Evolutionary conservation across 2,113 vertebrate species (phyloP).

Genomic region (Leucosticte australis): DNA sequence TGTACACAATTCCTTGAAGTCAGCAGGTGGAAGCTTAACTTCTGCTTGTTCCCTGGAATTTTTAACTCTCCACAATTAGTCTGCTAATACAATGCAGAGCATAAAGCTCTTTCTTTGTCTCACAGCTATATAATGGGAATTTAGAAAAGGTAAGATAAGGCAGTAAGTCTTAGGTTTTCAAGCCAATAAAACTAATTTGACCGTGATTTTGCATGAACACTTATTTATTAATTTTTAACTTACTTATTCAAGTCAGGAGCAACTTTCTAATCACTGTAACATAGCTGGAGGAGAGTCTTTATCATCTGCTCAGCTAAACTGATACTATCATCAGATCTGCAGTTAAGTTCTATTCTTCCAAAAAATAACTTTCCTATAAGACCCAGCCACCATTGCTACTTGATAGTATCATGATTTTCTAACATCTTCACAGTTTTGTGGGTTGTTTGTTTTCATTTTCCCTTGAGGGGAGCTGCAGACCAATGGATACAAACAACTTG

Average conservation of each 20-base stretch:
- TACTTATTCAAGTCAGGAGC: not conserved
- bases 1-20: not conserved
- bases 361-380: not conserved
- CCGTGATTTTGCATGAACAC: not conserved
- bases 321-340: not conserved
- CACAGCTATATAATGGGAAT: not conserved
- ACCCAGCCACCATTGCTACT: not conserved
- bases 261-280: not conserved
- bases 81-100: not conserved
- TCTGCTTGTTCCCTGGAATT: not conserved
- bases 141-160: not conserved
- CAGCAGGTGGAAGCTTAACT: not conserved
- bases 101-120: not conserved
- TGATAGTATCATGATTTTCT: not conserved
- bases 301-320: not conserved
- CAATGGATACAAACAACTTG: not conserved
- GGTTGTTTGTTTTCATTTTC: not conserved
- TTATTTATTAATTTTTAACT: not conserved
- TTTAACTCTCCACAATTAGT: not conserved
- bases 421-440: not conserved
- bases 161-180: not conserved
- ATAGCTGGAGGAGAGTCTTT: not conserved
- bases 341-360: not conserved
- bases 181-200: not conserved
- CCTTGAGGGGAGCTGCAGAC: not conserved